These are phyloP conservation scores for Plectrocnemia conspersa DNA, from an alignment of 1,140 invertebrate genomes.

Conservation along the genomic window DNA sequence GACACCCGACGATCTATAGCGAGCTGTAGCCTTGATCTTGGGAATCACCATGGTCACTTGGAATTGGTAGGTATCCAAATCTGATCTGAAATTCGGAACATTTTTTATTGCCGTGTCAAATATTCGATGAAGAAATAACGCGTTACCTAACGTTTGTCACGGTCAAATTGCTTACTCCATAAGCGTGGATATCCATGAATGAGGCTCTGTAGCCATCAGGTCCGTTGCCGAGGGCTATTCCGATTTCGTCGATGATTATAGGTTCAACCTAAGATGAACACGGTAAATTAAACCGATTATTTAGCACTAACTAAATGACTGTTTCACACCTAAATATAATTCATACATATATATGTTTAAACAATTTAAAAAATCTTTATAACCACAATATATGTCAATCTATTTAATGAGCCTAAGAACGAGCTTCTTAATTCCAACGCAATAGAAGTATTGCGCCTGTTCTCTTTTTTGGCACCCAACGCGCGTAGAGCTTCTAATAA, in stretches of 20 bases:
- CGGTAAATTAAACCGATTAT: slow-evolving; percentile 3
- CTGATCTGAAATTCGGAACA: slow-evolving; percentile 59
- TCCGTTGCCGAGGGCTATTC: slow-evolving; percentile 69
- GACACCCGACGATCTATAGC: slow-evolving; percentile 72
- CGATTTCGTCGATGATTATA: slow-evolving; percentile 71
- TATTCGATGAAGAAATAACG: slow-evolving; percentile 26
- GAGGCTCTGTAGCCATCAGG: slow-evolving; percentile 73
- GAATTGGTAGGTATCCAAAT: slow-evolving; percentile 69
- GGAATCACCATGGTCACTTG: slow-evolving; percentile 73
- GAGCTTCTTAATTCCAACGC: no score
- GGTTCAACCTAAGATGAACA: slow-evolving; percentile 59
- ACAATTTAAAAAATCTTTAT: no score
- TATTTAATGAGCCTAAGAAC: no score
- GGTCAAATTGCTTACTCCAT: slow-evolving; percentile 70
- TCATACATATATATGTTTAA: background rate
- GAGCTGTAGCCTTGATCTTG: slow-evolving; percentile 67
- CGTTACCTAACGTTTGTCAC: slow-evolving; percentile 67
- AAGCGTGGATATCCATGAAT: slow-evolving; percentile 72
- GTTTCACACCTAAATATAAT: background rate
- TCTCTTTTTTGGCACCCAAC: no score
- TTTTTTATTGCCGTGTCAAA: slow-evolving; percentile 19
- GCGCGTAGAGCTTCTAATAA: no score
- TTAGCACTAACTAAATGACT: no score
- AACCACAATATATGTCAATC: no score
- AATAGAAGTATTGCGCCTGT: no score